Conservation (phyloP, 2,888 invertebrate genomes). For the Spilosoma lubricipeda region DNA sequence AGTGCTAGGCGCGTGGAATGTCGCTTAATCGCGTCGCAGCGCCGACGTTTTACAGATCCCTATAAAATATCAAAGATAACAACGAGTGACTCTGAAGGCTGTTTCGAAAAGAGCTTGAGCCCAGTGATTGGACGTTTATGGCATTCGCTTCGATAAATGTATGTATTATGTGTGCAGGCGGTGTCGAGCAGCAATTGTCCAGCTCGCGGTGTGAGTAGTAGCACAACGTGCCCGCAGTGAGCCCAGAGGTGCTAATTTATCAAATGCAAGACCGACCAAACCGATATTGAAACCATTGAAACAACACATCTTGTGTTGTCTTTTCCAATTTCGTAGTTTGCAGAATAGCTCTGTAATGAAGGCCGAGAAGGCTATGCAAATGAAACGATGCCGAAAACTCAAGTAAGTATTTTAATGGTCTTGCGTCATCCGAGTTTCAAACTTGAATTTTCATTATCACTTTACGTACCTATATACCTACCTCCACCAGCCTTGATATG, state of each 20-base stretch:
- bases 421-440: slow-evolving; percentile 85
- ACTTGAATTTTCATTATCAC: slow-evolving; percentile 87
- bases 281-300: slow-evolving; percentile 85
- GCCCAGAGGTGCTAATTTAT: slow-evolving; percentile 84
- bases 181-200: slow-evolving; percentile 70
- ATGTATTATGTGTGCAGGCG: slow-evolving; percentile 68
- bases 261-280: slow-evolving; percentile 82
- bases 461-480: slow-evolving; percentile 78
- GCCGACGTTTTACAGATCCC: slow-evolving; percentile 85
- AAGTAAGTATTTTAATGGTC: slow-evolving; percentile 83
- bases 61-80: slow-evolving; percentile 86
- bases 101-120: slow-evolving; percentile 69
- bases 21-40: slow-evolving; percentile 80
- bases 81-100: slow-evolving; percentile 77
- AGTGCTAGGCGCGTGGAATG: slow-evolving; percentile 74
- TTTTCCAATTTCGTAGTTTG: slow-evolving; percentile 85
- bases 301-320: slow-evolving; percentile 83
- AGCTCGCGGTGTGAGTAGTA: slow-evolving; percentile 39
- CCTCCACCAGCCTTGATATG: slow-evolving; percentile 84
- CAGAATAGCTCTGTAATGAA: slow-evolving; percentile 84
- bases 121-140: slow-evolving; percentile 83
- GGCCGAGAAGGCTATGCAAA: slow-evolving; percentile 83
- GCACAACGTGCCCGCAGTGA: slow-evolving; percentile 53
- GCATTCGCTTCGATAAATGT: slow-evolving; percentile 78
- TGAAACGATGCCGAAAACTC: slow-evolving; percentile 84